These are phyloP conservation scores for Clavelina lepadiformis DNA, from an alignment of 23 tunicate genomes.

Conservation along the genomic window DNA sequence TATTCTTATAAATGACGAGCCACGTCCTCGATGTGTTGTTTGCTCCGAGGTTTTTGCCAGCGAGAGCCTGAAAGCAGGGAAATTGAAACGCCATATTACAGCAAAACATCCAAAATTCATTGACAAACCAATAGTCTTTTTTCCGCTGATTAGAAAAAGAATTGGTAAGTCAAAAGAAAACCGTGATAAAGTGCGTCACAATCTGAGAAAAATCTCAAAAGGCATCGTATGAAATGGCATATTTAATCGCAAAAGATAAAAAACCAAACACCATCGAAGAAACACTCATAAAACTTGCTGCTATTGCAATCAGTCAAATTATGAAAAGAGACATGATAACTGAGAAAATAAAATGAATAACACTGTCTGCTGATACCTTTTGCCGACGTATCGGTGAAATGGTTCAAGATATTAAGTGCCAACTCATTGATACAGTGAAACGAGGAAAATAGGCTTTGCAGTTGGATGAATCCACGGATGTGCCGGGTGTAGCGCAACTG, in stretches of 20 bases:
- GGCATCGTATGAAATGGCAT: constrained; percentile 41
- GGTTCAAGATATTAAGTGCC: constrained; percentile 24
- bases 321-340: constrained; percentile 16
- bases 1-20: constrained; percentile 30
- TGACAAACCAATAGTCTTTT: constrained; percentile 22
- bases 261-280: constrained; percentile 31
- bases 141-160: constrained; percentile 23
- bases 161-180: constrained; percentile 25
- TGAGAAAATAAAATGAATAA: constrained; percentile 5
- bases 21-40: constrained; percentile 41
- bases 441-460: constrained; percentile 9
- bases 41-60: constrained; percentile 33
- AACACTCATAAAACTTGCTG: constrained; percentile 31
- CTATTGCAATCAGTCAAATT: constrained; percentile 23
- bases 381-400: constrained; percentile 23
- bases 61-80: constrained; percentile 27
- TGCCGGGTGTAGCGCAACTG: constrained; percentile 24
- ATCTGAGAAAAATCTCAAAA: constrained; percentile 25
- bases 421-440: constrained; percentile 8
- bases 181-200: constrained; percentile 20
- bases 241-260: constrained; percentile 35
- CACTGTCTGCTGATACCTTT: constrained; percentile 15
- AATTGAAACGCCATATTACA: constrained; percentile 32
- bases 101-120: constrained; percentile 23
- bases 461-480: constrained; percentile 20